phyloP scores from a whole-genome alignment of 2,888 invertebrate species.

The Bursaphelenchus okinawaensis region DNA sequence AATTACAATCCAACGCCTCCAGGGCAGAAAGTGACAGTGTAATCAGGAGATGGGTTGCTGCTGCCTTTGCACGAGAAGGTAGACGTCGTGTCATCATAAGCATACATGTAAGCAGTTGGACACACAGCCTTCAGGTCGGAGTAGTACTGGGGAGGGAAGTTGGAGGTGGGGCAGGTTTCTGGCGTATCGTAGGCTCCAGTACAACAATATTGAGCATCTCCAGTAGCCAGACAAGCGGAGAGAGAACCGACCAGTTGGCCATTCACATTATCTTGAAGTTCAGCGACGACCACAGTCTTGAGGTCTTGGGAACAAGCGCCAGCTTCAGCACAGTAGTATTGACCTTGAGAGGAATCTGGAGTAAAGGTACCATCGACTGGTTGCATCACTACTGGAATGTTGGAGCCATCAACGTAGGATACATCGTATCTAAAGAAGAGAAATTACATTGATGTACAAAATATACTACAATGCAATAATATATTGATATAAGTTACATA shows the following conservation, averaged over 20 bases:
- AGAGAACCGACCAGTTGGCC: constrained; percentile 49
- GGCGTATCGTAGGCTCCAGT: constrained; percentile 59
- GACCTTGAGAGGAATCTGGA: neutral
- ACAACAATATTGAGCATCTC: constrained; percentile 62
- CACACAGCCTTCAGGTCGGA: constrained; percentile 61
- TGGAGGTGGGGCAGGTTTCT: constrained; percentile 58
- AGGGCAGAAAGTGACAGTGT: constrained; percentile 23
- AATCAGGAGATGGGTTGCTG: constrained; percentile 19
- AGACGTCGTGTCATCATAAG: constrained; percentile 63
- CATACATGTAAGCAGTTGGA: constrained; percentile 63
- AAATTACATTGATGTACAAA: too few relatives aligned
- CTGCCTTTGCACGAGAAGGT: constrained; percentile 60
- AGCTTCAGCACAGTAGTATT: neutral
- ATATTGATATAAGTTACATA: too few relatives aligned
- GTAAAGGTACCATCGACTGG: constrained; percentile 20
- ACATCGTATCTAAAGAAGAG: constrained; percentile 63
- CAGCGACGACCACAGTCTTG: neutral
- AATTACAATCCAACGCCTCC: neutral
- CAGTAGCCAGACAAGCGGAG: constrained; percentile 59
- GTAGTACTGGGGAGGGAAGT: constrained; percentile 59
- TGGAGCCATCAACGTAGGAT: constrained; percentile 63
- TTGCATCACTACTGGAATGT: constrained; percentile 44
- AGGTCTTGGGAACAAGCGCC: neutral
- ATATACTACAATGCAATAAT: too few relatives aligned
- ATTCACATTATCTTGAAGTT: neutral